These are phyloP conservation scores for Microchirus variegatus DNA, from an alignment of 2,797 vertebrate species.

Conservation along the genomic window DNA sequence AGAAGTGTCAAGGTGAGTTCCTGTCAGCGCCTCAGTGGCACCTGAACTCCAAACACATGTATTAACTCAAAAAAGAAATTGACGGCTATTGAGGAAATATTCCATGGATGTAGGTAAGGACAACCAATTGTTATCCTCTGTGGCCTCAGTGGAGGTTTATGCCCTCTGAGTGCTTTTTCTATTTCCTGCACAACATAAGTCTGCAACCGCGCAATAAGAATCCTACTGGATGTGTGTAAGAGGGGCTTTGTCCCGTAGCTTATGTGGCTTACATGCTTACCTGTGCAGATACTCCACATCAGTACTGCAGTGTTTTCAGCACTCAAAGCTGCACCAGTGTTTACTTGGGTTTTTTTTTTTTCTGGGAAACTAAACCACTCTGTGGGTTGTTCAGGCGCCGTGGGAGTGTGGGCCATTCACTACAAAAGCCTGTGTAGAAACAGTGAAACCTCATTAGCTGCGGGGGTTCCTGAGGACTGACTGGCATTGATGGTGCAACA, in stretches of 20 bases:
- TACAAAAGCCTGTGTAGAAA: too few species aligned
- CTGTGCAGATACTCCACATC: background rate
- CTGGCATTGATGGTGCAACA: conserved; percentile 2
- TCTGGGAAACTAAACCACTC: too few species aligned
- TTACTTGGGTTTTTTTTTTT: conserved; percentile 4
- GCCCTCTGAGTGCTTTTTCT: background rate
- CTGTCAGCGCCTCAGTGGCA: background rate
- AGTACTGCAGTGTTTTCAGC: background rate
- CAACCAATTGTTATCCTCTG: too few species aligned
- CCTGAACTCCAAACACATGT: background rate
- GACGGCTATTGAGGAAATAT: too few species aligned
- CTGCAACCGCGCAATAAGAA: background rate
- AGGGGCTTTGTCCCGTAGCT: background rate
- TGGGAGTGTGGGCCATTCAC: too few species aligned
- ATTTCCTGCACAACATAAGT: background rate
- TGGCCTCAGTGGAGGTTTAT: too few species aligned
- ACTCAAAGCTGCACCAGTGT: conserved; percentile 9
- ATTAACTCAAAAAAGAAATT: too few species aligned
- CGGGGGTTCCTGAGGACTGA: background rate
- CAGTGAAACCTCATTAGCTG: too few species aligned
- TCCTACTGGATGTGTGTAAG: background rate
- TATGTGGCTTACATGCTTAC: background rate
- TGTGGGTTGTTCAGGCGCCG: too few species aligned
- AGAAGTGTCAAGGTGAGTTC: conserved; percentile 90
- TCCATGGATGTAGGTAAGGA: too few species aligned